Percentiles rank a stretch among this genome's conserved stretches.
These are phyloP conservation scores for Drosophila varians DNA, from an alignment of 1,140 invertebrate genomes.

Conservation along the genomic window DNA sequence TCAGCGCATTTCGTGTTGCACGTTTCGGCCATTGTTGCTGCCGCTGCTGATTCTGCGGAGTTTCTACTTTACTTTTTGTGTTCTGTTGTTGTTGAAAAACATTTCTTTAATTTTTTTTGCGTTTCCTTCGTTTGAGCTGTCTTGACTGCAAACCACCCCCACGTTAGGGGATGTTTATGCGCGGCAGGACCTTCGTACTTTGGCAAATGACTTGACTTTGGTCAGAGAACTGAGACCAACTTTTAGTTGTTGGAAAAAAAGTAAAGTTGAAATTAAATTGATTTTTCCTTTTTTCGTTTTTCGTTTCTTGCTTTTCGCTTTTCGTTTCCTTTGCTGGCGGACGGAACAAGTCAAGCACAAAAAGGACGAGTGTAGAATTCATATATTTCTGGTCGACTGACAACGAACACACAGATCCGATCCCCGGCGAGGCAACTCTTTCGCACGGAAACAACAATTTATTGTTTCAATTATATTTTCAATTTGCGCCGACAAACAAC, in stretches of 20 bases:
- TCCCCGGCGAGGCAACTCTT: conserved; percentile 60
- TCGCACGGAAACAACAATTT: conserved; percentile 54
- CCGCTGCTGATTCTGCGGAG: conserved; percentile 47
- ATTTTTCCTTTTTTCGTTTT: conserved; percentile 21
- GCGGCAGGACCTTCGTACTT: conserved; percentile 64
- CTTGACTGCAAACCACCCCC: conserved; percentile 67
- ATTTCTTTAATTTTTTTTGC: conserved; percentile 65
- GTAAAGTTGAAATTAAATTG: conserved; percentile 49
- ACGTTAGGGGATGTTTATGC: conserved; percentile 76
- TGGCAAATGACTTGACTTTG: conserved; percentile 78
- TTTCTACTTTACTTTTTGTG: conserved; percentile 37
- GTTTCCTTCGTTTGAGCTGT: conserved; percentile 41
- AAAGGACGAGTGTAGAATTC: background rate
- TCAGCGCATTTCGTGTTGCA: conserved; percentile 72
- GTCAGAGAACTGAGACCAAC: conserved; percentile 49
- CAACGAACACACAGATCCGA: background rate
- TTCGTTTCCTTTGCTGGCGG: background rate
- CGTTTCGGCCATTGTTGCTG: conserved; percentile 46
- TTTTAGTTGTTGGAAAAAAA: conserved; percentile 29
- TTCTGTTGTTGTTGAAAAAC: conserved; percentile 44
- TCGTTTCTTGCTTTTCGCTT: too few relatives aligned
- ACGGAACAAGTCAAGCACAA: conserved; percentile 7
- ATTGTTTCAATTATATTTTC: conserved; percentile 82
- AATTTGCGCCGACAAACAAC: conserved; percentile 79
- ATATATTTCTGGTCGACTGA: background rate